Evolutionary conservation across 2,113 vertebrate genomes (phyloP).

Genomic region (Tringa solitaria): DNA sequence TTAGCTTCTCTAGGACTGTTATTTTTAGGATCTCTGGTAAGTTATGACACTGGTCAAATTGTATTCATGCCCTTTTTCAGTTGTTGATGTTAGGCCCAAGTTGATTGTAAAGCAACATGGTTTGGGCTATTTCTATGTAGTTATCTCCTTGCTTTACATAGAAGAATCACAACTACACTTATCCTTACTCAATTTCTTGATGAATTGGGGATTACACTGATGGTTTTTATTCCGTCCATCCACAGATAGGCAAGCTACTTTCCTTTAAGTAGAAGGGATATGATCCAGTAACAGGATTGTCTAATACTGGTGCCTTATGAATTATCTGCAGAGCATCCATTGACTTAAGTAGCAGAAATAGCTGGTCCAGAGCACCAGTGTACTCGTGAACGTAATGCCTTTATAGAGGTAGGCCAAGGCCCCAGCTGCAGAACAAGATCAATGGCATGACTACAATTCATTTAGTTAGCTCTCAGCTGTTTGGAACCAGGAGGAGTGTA

Average conservation of each 20-base stretch:
- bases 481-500: neutral
- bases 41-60: neutral
- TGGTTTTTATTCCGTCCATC: neutral
- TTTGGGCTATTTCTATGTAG: neutral
- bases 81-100: neutral
- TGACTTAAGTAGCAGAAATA: neutral
- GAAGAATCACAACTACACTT: neutral
- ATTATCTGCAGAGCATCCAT: neutral
- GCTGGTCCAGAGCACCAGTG: neutral
- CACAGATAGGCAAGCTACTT: neutral
- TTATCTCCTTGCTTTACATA: neutral
- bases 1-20: conserved; percentile 78
- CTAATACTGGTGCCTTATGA: neutral
- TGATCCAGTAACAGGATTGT: neutral
- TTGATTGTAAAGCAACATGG: neutral
- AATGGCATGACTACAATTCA: neutral
- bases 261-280: neutral
- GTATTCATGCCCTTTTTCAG: neutral
- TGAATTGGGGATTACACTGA: neutral
- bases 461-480: neutral
- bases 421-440: neutral
- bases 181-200: neutral
- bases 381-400: neutral
- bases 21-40: conserved; percentile 79
- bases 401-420: neutral